A percentile compares a stretch with the other conserved stretches of the same genome.
These are phyloP conservation scores for Melitaea athalia DNA, from an alignment of 2,888 invertebrate genomes.

Conservation along the genomic window DNA sequence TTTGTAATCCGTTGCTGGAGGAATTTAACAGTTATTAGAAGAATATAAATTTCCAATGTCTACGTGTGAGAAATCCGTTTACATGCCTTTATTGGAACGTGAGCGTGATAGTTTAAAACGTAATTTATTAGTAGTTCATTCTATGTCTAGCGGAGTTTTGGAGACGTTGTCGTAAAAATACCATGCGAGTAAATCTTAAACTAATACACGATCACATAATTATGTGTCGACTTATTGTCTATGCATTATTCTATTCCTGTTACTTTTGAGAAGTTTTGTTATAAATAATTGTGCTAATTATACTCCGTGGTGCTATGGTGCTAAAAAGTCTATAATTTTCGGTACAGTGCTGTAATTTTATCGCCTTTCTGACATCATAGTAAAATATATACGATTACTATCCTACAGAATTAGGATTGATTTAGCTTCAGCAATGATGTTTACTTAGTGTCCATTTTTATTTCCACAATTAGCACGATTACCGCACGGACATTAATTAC, in stretches of 20 bases:
- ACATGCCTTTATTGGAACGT: conserved; percentile 39
- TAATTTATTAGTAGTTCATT: conserved; percentile 39
- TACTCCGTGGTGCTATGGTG: too few relatives aligned
- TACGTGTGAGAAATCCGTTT: conserved; percentile 39
- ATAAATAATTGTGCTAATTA: conserved; percentile 8
- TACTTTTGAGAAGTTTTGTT: conserved; percentile 37
- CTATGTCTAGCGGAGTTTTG: conserved; percentile 38
- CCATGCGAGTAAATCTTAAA: conserved; percentile 37
- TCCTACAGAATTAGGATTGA: neutral
- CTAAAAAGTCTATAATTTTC: too few relatives aligned
- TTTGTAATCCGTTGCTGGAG: conserved; percentile 66
- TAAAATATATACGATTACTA: neutral
- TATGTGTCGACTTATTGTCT: conserved; percentile 22
- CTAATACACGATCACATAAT: conserved; percentile 27
- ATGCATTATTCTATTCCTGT: conserved; percentile 24
- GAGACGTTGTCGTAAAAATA: conserved; percentile 37
- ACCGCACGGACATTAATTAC: conserved; percentile 61
- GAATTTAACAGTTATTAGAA: conserved; percentile 72
- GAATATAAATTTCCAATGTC: conserved; percentile 60
- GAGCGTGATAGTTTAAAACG: conserved; percentile 37
- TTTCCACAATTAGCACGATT: conserved; percentile 43
- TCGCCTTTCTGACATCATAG: neutral
- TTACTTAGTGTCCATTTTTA: conserved; percentile 23
- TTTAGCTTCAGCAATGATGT: conserved; percentile 19
- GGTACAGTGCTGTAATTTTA: too few relatives aligned